Base-by-base conservation (phyloP, 2,113 vertebrate genomes). In the Pachypanchax playfairii region DNA sequence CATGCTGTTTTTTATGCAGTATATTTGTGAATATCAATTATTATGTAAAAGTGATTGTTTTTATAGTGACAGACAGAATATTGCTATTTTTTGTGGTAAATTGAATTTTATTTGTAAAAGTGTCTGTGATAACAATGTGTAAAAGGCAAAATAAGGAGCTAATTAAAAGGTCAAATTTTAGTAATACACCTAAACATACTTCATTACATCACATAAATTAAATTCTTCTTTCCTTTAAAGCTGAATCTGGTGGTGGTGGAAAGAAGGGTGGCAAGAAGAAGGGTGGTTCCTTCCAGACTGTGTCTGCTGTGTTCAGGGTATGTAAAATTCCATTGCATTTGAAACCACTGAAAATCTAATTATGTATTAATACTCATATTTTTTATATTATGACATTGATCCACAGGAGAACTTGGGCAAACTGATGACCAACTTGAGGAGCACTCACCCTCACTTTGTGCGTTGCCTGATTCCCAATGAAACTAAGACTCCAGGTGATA, bases 271-370 rank as follows among this genome's bases (percentile, higher is more conserved):
- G 76, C 4, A 85, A 85, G 50, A 86, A 86, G 71, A 86, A 86
- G 73, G 85, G 85, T 47, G 85, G 82, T 29, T 87, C 82, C 46
- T 85, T 87, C 70, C 79, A 84, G 54, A 86, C 81, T 29, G 84
- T 84, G 26, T 86, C 80, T 22, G 74, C 80, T 46, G 62, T 83
- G 20, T 86, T 86, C 75, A 86, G 84, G 26, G 77, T 85, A 75
- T 26, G 42, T 44, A 22, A 13, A 22, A 2, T 44, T n/a, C n/a
- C 17, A 41, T 17, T n/a, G 38, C 8, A 12, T 35, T 35, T 35
- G 1, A 3, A n/a, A 41, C 17, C 15, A 41, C 5, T n/a, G 38
- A 4, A 13, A 39, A 39, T 13, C 29, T 10, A 41, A 41, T n/a
- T 5, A 8, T 7, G 14, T 12, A 41, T 6, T n/a, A 18, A 18